These are phyloP conservation scores for Hiodon alosoides DNA, from an alignment of 2,113 vertebrate species.

Conservation along the genomic window DNA sequence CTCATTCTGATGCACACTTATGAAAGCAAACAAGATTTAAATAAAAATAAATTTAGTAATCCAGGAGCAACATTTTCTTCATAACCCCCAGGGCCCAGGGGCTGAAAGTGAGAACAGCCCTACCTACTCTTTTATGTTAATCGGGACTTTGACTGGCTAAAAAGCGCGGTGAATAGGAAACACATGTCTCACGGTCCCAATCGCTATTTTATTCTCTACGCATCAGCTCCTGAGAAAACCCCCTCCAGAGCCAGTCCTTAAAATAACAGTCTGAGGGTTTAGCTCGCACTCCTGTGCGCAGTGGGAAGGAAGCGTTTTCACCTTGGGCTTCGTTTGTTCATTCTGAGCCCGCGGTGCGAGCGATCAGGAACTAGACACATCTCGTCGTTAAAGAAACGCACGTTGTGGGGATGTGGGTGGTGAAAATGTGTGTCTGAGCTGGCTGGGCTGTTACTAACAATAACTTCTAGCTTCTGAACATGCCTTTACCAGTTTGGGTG, in stretches of 20 bases:
- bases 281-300: constrained; percentile 29
- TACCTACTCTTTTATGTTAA: constrained; percentile 69
- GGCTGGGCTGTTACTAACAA: too few relatives aligned
- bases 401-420: constrained; percentile 1
- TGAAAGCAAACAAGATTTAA: constrained; percentile 66
- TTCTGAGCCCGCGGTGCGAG: constrained; percentile 12
- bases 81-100: constrained; percentile 47
- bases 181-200: constrained; percentile 64
- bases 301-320: constrained; percentile 25
- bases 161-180: constrained; percentile 60
- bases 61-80: constrained; percentile 45
- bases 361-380: constrained; percentile 35
- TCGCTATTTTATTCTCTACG: constrained; percentile 53
- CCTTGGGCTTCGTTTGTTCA: constrained; percentile 21
- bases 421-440: background rate
- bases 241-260: constrained; percentile 27
- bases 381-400: constrained; percentile 12
- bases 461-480: too few relatives aligned
- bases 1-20: constrained; percentile 61
- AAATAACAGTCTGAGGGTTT: constrained; percentile 42
- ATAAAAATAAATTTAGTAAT: constrained; percentile 63
- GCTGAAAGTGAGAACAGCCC: constrained; percentile 58
- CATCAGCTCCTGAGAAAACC: constrained; percentile 35
- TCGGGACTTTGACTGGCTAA: constrained; percentile 50
- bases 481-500: too few relatives aligned